Evolutionary conservation across 1,140 invertebrate species (phyloP), one percentile per base, ranked within the genome.

Genomic region (Anoplolepis gracilipes): DNA sequence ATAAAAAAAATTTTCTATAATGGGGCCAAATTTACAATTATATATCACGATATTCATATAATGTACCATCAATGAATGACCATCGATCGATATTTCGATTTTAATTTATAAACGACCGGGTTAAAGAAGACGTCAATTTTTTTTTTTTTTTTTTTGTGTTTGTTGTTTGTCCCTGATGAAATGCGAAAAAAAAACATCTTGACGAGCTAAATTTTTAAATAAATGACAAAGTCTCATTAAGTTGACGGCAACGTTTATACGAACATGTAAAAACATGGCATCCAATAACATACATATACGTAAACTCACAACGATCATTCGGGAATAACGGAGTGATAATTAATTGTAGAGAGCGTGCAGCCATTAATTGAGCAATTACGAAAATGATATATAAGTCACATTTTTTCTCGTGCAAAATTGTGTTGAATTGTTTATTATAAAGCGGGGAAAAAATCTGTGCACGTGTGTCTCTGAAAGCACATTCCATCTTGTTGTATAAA

Each of bases 201-300:
- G n/a, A 11, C 78, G 36, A 25, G 19, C n/a, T n/a, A n/a, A n/a
- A n/a, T n/a, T n/a, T 61, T 73, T 46, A 59, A 46, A 73, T 73
- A 59, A 72, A 72, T 28, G 53, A 10, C 25, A 10, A 16, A 70
- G 78, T 61, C 78, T 82, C 78, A 19, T 82, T 82, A 73, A 82
- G n/a, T 16, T 62, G 16, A 55, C n/a, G 33, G 69, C 62, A 36
- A 55, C 30, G 13, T 79, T 36, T 36, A 2, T 22, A 36, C 78
- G 36, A 16, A 8, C n/a, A 55, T n/a, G 53, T 59, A 42, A 82
- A 82, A 59, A 82, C 42, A 53, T 10, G 33, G 6, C 22, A 16
- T 36, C n/a, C 19, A 36, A 70, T 13, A 28, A 46, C n/a, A 16
- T 22, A 25, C n/a, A 39, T 33, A 16, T 22, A 25, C n/a, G 28